Conservation (phyloP, 2,797 vertebrate genomes). For the Chelonia mydas region DNA sequence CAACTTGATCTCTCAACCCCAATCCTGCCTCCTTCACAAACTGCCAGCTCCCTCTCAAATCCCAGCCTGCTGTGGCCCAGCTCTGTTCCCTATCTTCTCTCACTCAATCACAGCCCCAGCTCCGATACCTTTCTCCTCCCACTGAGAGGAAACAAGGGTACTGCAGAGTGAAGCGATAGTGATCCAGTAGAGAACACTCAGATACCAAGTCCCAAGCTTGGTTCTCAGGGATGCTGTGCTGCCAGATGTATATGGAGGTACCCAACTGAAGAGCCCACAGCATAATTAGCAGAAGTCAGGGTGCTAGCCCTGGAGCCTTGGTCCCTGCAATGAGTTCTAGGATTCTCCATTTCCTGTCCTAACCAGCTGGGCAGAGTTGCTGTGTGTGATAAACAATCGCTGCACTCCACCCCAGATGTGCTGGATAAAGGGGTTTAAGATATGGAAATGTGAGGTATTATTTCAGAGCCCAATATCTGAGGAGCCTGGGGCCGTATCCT, state of each 20-base stretch:
- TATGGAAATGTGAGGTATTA: neutral
- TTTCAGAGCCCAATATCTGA: constrained; percentile 15
- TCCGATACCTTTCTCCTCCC: neutral
- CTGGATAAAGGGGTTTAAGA: neutral
- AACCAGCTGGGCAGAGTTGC: constrained; percentile 14
- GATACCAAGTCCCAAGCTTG: neutral
- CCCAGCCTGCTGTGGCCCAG: neutral
- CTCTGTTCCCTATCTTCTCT: neutral
- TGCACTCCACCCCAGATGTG: constrained; percentile 38
- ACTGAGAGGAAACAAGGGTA: neutral
- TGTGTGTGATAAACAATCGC: constrained; percentile 1
- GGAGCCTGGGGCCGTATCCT: neutral
- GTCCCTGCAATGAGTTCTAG: neutral
- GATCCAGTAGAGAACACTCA: neutral
- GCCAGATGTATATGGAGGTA: rapidly evolving
- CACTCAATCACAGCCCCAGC: neutral
- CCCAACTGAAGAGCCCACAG: neutral
- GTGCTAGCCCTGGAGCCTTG: neutral
- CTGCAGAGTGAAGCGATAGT: neutral
- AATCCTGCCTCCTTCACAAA: neutral
- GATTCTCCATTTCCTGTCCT: constrained; percentile 47
- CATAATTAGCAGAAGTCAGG: neutral
- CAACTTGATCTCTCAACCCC: neutral
- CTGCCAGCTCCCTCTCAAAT: neutral
- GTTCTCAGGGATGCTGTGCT: neutral